Base-by-base conservation (phyloP, 2,888 invertebrate species). In the Caradrina clavipalpis region DNA sequence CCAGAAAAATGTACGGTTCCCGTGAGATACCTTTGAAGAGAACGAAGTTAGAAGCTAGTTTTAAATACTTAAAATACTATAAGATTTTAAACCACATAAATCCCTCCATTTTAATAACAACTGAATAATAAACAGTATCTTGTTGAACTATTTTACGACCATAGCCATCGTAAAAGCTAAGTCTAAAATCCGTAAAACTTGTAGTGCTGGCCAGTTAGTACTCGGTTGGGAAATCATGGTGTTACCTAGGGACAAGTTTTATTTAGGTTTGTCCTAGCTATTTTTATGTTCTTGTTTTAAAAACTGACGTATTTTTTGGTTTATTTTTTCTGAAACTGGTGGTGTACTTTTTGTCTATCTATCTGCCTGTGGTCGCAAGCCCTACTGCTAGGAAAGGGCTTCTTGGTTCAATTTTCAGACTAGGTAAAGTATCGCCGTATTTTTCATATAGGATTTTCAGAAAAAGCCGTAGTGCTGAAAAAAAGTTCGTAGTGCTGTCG, bases 201-300 rank as follows among this genome's bases (percentile, higher is more conserved):
- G 57, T 19, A 19, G 50, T 64, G 55, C 45, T 1, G 45, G 4
- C 11, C 15, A 45, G 65, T 76, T 76, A 75, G 77, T 62, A 54
- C 75, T 65, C 75, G 61, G 55, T 79, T 74, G 77, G 76, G 78
- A 76, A 76, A 79, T 78, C 70, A 69, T 58, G 21, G 31, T 35
- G 35, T 49, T 39, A 54, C 42, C n/a, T 45, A 54, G 49, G 51
- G 22, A 35, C 51, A 49, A 1, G 51, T 45, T 49, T 51, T 61
- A 55, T 75, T 64, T 68, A 45, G 45, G 45, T 45, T 47, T 58
- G 10, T 15, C n/a, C 51, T 17, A 45, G 17, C 17, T 39, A 54
- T 45, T 68, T 78, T 51, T 54, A 58, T 58, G 47, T 42, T 39
- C 13, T n/a, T 17, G 42, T 42, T 62, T 68, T 61, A 42, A 26